Percentiles rank a stretch among this genome's conserved stretches.
Evolutionary conservation across 2,113 vertebrate genomes (phyloP).

Genomic region (Lepisosteus osseus): DNA sequence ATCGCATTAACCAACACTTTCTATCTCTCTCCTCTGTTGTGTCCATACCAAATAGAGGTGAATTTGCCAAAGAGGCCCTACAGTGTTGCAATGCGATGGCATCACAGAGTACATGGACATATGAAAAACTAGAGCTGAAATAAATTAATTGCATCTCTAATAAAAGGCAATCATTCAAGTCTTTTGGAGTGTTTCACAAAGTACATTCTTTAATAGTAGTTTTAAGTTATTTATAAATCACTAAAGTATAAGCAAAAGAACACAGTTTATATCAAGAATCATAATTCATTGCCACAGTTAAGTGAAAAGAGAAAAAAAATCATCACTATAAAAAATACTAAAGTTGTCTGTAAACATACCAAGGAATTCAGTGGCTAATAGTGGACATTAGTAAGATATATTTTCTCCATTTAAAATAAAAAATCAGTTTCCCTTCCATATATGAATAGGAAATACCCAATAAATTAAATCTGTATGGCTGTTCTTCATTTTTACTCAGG

Average conservation of each 20-base stretch:
- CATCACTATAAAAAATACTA: slow-evolving; percentile 14
- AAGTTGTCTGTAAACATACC: slow-evolving; percentile 23
- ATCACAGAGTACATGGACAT: slow-evolving; percentile 30
- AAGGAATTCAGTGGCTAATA: slow-evolving; percentile 57
- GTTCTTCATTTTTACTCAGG: slow-evolving; percentile 70
- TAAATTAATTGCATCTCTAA: slow-evolving; percentile 61
- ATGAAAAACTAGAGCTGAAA: slow-evolving; percentile 52
- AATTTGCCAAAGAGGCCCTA: slow-evolving; percentile 5
- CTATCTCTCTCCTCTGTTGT: slow-evolving; percentile 27
- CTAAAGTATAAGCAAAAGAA: slow-evolving; percentile 1
- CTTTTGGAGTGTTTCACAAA: slow-evolving; percentile 62
- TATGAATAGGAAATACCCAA: slow-evolving; percentile 79
- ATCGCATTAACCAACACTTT: slow-evolving; percentile 32
- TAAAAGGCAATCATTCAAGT: slow-evolving; percentile 62
- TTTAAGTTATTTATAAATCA: slow-evolving; percentile 37
- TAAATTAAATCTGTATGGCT: slow-evolving; percentile 91
- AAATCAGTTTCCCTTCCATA: slow-evolving; percentile 60
- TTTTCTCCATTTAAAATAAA: slow-evolving; percentile 40
- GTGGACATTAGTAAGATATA: slow-evolving; percentile 54
- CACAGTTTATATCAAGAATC: slow-evolving; percentile 19
- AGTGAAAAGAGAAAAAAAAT: slow-evolving; percentile 18
- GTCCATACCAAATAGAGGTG: slow-evolving; percentile 21
- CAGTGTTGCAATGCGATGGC: slow-evolving; percentile 34
- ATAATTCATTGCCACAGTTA: slow-evolving; percentile 12
- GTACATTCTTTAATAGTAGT: slow-evolving; percentile 67